Conservation (phyloP, 2,888 invertebrate species). For the Glyphotaelius pellucidus region DNA sequence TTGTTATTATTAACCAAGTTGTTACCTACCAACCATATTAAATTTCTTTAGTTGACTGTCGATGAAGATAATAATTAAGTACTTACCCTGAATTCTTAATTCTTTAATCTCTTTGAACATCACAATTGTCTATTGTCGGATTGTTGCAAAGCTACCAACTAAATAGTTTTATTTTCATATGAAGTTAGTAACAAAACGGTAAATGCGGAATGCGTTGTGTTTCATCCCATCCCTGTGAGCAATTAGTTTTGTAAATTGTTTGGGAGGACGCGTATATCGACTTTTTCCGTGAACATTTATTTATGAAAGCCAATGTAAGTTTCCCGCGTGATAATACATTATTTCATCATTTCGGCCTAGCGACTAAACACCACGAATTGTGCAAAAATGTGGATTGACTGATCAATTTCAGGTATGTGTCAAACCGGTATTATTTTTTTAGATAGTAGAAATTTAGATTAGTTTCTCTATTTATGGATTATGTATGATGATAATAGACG, state of each 20-base stretch:
- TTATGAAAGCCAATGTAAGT: neutral
- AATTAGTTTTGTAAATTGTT: conserved; percentile 49
- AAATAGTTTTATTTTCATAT: conserved; percentile 55
- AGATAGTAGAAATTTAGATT: conserved; percentile 20
- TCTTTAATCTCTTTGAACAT: neutral
- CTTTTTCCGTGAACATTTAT: neutral
- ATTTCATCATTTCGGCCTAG: neutral
- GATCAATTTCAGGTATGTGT: conserved; percentile 59
- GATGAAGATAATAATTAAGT: neutral
- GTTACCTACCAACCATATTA: neutral
- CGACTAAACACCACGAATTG: neutral
- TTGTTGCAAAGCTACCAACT: conserved; percentile 34
- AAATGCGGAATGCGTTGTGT: conserved; percentile 56
- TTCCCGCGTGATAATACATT: neutral
- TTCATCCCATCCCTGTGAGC: conserved; percentile 45
- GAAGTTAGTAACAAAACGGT: conserved; percentile 60
- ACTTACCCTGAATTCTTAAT: neutral
- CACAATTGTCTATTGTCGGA: neutral
- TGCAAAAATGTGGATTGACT: conserved; percentile 38
- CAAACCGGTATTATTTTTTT: conserved; percentile 60
- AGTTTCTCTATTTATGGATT: conserved; percentile 31
- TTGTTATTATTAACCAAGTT: neutral
- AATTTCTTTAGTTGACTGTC: too few species aligned
- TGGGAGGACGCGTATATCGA: conserved; percentile 39
- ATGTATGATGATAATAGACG: neutral